Base-by-base conservation (phyloP, 2,797 vertebrate genomes). In the Spatula versicolor region DNA sequence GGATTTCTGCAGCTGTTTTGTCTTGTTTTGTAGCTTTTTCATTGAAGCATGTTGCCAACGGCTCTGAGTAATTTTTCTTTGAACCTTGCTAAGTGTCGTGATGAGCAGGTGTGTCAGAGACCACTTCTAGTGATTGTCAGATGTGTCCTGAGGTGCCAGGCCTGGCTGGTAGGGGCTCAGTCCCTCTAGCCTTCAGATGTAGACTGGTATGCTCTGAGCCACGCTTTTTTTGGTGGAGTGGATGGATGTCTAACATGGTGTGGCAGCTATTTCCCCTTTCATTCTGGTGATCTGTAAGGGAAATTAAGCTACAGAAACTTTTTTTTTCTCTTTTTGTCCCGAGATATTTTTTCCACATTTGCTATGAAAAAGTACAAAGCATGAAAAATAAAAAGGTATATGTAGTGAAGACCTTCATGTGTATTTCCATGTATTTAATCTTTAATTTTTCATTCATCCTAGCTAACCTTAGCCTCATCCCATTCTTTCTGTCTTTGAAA, bases 121-220 rank as follows among this genome's bases (percentile, higher is more conserved):
- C 4, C 4, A 10, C 8, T 74, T 45, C 37, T 4, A 8, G 21
- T 59, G 10, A 5, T 20, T 56, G 3, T 31, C 25, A 69, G 22
- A 8, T 37, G 25, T 12, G 77, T 20, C 30, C 22, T 50, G 25
- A 35, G 64, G 9, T 63, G 21, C 33, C 25, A 80, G 17, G 12
- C 6, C 26, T 12, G 31, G 13, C 5, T 83, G 14, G n/a, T 76
- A 46, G 6, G 5, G 31, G 0, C 0, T 2, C 7, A n/a, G 48
- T 37, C 31, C 6, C 14, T 55, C 5, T 6, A n/a, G 7, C 14
- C 12, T 19, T 8, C 50, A 55, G 39, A 54, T 1, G 0, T 1
- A 59, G 20, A 39, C 39, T 43, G 52, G 23, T 25, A 10, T 79
- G 23, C 22, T 81, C 54, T 54, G 37, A 58, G 77, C 16, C 9